Percentiles rank a stretch among this genome's conserved stretches.
Conservation (phyloP, 2,113 vertebrate species). For the Lampris megalopsis region DNA sequence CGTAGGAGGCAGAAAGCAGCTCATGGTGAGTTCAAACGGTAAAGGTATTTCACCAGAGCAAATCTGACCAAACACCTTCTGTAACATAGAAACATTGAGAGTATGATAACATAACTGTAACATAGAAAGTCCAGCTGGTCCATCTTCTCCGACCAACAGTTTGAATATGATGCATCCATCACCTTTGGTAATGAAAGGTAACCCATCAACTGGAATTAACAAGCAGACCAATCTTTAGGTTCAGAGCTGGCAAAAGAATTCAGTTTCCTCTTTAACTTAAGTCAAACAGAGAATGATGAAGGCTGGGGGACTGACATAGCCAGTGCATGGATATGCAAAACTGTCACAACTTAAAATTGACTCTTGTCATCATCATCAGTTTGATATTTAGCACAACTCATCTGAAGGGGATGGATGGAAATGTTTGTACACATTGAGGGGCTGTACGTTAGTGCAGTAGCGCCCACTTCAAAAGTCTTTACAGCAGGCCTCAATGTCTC, state of each 20-base stretch:
- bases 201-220: too few species aligned
- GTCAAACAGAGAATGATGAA: background rate
- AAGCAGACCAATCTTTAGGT: too few species aligned
- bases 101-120: background rate
- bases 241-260: too few species aligned
- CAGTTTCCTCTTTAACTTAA: background rate
- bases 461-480: constrained; percentile 59
- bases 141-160: background rate
- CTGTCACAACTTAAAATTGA: background rate
- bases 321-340: background rate
- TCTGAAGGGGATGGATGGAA: constrained; percentile 24
- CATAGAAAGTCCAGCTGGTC: background rate
- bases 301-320: background rate
- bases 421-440: constrained; percentile 17
- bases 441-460: constrained; percentile 8
- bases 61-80: background rate
- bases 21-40: constrained; percentile 80
- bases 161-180: background rate
- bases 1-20: constrained; percentile 87
- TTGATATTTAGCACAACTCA: constrained; percentile 29
- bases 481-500: constrained; percentile 34
- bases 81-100: background rate
- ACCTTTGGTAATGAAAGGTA: too few species aligned
- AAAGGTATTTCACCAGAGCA: background rate
- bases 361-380: constrained; percentile 3